Conservation (phyloP, 92 coral and sea anemone species). For the Blastomussa wellsi region DNA sequence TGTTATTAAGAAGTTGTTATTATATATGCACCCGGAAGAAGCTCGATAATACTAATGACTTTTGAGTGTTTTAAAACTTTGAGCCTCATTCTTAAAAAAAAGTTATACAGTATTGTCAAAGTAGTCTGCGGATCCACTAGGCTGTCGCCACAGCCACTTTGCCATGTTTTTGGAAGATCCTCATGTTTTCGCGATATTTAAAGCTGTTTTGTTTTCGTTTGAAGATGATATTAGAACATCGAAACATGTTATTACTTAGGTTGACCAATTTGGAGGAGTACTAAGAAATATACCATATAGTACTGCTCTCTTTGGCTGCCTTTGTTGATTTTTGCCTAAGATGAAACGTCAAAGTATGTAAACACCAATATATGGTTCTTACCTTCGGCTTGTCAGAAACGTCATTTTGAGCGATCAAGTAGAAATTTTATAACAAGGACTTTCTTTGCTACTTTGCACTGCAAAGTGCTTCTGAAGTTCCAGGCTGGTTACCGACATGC, state of each 20-base stretch:
- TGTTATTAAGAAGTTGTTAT: not conserved
- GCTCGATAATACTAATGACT: not conserved
- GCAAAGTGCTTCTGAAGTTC: not conserved
- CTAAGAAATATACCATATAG: not conserved
- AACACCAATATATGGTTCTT: constrained; percentile 3
- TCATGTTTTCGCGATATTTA: not conserved
- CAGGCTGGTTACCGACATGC: not conserved
- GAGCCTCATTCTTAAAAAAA: not conserved
- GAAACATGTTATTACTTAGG: not conserved
- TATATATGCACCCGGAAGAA: not conserved
- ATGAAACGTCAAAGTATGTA: not conserved
- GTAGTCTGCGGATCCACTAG: no score
- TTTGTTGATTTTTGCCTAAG: not conserved
- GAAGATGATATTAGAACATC: not conserved
- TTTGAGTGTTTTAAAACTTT: not conserved
- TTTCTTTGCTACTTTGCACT: not conserved
- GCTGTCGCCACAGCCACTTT: no score
- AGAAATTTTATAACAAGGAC: not conserved
- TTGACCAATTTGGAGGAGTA: not conserved
- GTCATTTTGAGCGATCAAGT: not conserved
- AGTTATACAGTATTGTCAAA: not conserved
- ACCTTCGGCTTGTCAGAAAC: not conserved
- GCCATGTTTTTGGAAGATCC: not conserved
- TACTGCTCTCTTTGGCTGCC: not conserved
- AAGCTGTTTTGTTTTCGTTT: not conserved